These are phyloP conservation scores for Myioborus miniatus DNA, from an alignment of 2,797 vertebrate species.

Conservation along the genomic window DNA sequence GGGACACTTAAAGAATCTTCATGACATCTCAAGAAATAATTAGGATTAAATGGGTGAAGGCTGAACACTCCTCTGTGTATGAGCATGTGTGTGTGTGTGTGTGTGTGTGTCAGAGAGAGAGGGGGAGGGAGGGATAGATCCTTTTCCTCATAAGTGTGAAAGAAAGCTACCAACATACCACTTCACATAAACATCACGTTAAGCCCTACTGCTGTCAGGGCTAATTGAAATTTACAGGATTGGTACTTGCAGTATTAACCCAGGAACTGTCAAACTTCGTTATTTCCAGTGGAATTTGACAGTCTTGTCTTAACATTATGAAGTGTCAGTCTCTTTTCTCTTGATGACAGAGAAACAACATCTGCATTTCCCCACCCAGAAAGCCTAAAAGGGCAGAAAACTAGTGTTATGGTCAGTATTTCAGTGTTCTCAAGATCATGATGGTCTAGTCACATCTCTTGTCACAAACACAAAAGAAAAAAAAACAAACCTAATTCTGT, in stretches of 20 bases:
- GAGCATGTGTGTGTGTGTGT: background rate
- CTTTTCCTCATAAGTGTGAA: slow-evolving; percentile 51
- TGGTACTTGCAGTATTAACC: slow-evolving; percentile 52
- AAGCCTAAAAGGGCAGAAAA: background rate
- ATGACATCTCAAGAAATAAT: background rate
- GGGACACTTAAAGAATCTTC: background rate
- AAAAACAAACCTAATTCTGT: background rate
- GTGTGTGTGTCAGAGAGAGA: too few relatives aligned
- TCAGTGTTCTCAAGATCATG: background rate
- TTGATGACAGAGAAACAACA: slow-evolving; percentile 54
- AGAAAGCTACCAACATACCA: slow-evolving; percentile 53
- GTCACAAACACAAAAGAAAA: background rate
- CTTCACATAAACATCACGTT: slow-evolving; percentile 56
- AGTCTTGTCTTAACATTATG: slow-evolving; percentile 42
- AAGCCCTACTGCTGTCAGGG: slow-evolving; percentile 37
- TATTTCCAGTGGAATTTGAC: slow-evolving; percentile 56
- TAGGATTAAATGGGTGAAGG: background rate
- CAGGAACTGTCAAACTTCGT: slow-evolving; percentile 48
- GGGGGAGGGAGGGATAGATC: background rate
- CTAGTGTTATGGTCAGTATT: background rate
- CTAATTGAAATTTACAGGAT: slow-evolving; percentile 56
- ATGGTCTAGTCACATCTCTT: background rate
- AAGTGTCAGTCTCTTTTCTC: slow-evolving; percentile 62
- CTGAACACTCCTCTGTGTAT: background rate
- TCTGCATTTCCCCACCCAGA: slow-evolving; percentile 45